Evolutionary conservation across 2,797 vertebrate species (phyloP), one percentile per base, ranked within the genome.

Genomic region (Sebastes iracundus): DNA sequence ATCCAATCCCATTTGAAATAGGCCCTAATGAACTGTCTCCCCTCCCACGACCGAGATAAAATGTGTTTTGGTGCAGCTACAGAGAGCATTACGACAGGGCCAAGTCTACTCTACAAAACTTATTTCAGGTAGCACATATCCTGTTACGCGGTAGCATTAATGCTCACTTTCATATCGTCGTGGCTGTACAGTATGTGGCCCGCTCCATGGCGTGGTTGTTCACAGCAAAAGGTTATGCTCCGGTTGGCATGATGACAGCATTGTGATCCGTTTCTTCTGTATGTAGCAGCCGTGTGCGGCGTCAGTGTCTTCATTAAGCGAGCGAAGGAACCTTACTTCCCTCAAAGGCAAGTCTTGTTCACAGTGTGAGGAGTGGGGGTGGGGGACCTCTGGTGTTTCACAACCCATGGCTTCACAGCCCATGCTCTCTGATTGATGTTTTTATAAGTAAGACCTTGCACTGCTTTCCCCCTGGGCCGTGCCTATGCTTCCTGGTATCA

Each of bases 371-470:
- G 75, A 72, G 84, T 73, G 89, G 80, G 87, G 84, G 83, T 66
- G 79, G 80, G 68, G 85, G 68, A 79, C 66, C 77, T 76, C 65
- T 80, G 85, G 80, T 85, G 87, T 90, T 93, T 89, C 86, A 88
- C 87, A 89, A 84, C 68, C 86, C 79, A 33, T 72, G 79, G 87
- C 90, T 94, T 92, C 90, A 92, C 87, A 90, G 86, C 81, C 82
- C 85, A 46, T 69, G 88, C 84, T 88, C 81, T 75, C 76, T 96
- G 96, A 96, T 96, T 95, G 94, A 96, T 96, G 95, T 93, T 96
- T 96, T 95, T 95, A 94, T 95, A 96, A 96, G 94, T 93, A 93
- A 96, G 95, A 95, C 94, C 95, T 95, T 95, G 95, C 94, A 92
- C 92, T 87, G 88, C 87, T 80, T 91, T 87, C 87, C 90, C 92